phyloP scores from a whole-genome alignment of 2,888 invertebrate species.

The Rhogogaster chlorosoma region DNA sequence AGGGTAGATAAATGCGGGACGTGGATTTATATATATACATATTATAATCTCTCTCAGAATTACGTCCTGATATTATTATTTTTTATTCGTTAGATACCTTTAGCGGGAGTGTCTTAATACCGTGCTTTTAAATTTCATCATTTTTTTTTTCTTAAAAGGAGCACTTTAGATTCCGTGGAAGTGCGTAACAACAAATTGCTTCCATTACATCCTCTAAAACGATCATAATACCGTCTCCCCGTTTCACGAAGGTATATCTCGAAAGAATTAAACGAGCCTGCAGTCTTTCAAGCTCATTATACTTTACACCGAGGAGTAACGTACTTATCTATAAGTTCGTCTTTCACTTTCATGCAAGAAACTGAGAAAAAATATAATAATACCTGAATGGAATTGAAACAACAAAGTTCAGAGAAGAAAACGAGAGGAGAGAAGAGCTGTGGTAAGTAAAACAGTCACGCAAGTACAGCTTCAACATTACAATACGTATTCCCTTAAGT shows the following conservation, averaged over 20 bases:
- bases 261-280: not conserved
- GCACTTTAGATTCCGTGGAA: not conserved
- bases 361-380: not conserved
- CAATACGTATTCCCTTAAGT: not conserved
- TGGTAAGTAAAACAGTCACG: not conserved
- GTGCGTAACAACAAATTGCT: constrained; percentile 1
- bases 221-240: not conserved
- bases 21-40: not conserved
- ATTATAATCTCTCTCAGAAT: not conserved
- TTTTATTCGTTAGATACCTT: not conserved
- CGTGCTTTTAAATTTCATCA: not conserved
- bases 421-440: not conserved
- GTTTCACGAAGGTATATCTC: not conserved
- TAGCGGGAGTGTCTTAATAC: not conserved
- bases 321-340: not conserved
- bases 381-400: not conserved
- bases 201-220: constrained; percentile 4
- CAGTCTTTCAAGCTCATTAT: not conserved
- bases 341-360: not conserved
- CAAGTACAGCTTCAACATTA: not conserved
- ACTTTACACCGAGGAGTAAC: not conserved
- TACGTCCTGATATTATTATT: not conserved
- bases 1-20: not conserved
- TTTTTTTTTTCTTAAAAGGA: constrained; percentile 1
- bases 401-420: not conserved